Evolutionary conservation across 2,888 invertebrate species (phyloP), one percentile per base, ranked within the genome.

Genomic region (Raillietiella orientalis): DNA sequence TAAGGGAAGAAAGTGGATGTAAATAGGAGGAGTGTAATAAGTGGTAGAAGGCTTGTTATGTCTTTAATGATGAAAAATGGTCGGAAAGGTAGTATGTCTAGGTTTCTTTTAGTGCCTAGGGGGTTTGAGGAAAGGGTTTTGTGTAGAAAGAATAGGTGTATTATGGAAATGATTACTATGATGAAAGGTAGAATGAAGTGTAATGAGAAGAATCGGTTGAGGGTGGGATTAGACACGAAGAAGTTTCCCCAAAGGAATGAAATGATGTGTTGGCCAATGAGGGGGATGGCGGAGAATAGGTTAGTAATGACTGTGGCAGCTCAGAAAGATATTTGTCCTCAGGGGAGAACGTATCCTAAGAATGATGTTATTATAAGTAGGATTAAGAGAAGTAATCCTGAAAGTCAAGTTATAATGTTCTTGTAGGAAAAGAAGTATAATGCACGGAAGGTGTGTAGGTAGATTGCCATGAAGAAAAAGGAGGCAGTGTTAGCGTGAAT

Each of bases 291-390:
- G 0, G 67, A 66, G 32, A 69, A 31, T 36, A 70, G 37, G 40
- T 66, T 67, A 16, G 64, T 66, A 58, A 67, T 67, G n/a, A 69
- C 65, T 20, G 66, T 66, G 0, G 66, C 66, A 2, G 65, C 66
- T 56, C 67, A 69, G 43, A 64, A 69, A 2, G 66, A 67, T 57
- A 70, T 70, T 62, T 70, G 66, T 5, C 66, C 66, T 47, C 67
- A 67, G 2, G 66, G 66, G 38, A 67, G 33, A 0, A 69, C 64
- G 51, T 71, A 71, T 0, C 67, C 69, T 53, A 69, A 49, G 44
- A 71, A 71, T 13, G 65, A 65, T 24, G 65, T 62, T 39, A 47
- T 59, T 58, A 70, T 70, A 33, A 57, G 44, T 42, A 60, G 27
- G 37, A 70, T 56, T 46, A 66, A 43, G 41, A 70, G 55, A 30